Conservation (phyloP, 2,113 vertebrate genomes). For the Peucedramus taeniatus region DNA sequence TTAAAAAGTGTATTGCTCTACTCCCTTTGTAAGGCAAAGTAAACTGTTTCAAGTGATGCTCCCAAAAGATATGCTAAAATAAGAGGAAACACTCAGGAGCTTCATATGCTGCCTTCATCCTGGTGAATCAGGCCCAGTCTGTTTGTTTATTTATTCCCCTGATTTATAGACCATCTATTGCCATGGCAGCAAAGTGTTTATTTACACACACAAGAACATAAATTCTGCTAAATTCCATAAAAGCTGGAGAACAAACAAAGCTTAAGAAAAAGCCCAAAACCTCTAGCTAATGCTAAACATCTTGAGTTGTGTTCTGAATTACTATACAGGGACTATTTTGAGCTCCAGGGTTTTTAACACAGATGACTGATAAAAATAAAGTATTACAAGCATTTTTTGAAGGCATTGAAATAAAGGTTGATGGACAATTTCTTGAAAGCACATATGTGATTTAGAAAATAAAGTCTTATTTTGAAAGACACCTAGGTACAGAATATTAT, state of each 20-base stretch:
- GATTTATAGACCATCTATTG: conserved; percentile 20
- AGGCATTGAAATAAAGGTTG: not conserved
- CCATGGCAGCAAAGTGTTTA: not conserved
- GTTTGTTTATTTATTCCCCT: conserved; percentile 18
- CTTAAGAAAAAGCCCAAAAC: not conserved
- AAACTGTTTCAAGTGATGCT: not conserved
- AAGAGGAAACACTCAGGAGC: not conserved
- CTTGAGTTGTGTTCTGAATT: not conserved
- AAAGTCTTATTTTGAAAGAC: not conserved
- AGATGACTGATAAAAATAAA: not conserved
- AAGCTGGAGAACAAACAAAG: conserved; percentile 8
- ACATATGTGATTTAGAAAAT: not conserved
- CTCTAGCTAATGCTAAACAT: not conserved
- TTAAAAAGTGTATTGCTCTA: not conserved
- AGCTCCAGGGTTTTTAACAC: not conserved
- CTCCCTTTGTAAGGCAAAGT: not conserved
- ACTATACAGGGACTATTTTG: not conserved
- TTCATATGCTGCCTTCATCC: not conserved
- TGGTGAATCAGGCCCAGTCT: not conserved
- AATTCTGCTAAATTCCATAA: conserved; percentile 33
- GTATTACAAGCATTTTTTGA: not conserved
- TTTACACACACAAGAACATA: conserved; percentile 19
- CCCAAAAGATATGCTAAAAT: not conserved
- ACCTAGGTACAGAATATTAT: not conserved
- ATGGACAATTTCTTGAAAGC: not conserved